Evolutionary conservation across 2,888 invertebrate genomes (phyloP), one percentile per base, ranked within the genome.

Genomic region (Nomada goodeniana): DNA sequence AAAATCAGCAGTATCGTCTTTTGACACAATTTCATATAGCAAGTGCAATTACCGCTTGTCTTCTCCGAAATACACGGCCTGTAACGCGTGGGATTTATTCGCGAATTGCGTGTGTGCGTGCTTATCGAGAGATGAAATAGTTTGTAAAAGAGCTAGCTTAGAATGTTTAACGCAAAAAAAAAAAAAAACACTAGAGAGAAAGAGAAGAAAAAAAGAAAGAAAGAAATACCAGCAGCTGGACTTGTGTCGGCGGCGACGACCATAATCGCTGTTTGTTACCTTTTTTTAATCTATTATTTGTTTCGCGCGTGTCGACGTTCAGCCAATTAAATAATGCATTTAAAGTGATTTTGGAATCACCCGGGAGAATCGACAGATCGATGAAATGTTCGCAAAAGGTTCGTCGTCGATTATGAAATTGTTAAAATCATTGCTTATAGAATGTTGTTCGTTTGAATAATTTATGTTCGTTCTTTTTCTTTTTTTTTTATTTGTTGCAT

Each of bases 61-160:
- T 71, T 67, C 57, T 73, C 65, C 52, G 29, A 36, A 59, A 61
- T 23, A 61, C 61, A 63, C 42, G 72, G 76, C 71, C 68, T 83
- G 83, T 74, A 77, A 82, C 73, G 76, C 78, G 70, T 77, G 82
- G 76, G 65, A 71, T 73, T 73, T 71, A 64, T 76, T 63, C 80
- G 72, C 78, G 82, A 78, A 64, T 36, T 80, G 79, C 72, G 81
- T 80, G 74, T 74, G 80, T 75, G 80, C 73, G 80, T 76, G 80
- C 82, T 76, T 84, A 79, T 63, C 44, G 74, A 79, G 74, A 73
- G 74, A 76, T 61, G 82, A 84, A 70, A 84, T 85, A 80, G 82
- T 82, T 36, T 20, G 69, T 70, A 84, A 81, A 82, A 80, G 71
- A 65, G 79, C 78, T 67, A 50, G 72, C 52, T 52, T 73, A 68